These are phyloP conservation scores for Botrylloides violaceus DNA, from an alignment of 23 tunicate genomes.

Conservation along the genomic window DNA sequence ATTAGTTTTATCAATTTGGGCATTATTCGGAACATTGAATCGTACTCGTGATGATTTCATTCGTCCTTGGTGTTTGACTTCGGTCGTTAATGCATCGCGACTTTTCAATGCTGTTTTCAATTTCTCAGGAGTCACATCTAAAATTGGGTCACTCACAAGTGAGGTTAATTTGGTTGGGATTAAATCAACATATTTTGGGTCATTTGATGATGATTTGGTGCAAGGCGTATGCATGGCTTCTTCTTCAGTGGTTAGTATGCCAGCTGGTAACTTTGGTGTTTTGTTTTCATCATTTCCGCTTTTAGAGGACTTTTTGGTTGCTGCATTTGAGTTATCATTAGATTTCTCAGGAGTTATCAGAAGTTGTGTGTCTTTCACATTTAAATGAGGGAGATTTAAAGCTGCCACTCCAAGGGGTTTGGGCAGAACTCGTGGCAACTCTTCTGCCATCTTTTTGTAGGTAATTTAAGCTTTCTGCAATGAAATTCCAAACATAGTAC, in stretches of 20 bases:
- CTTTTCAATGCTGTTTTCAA: background rate
- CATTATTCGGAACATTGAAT: conserved; percentile 45
- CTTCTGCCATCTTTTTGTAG: background rate
- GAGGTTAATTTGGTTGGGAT: conserved; percentile 71
- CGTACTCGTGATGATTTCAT: conserved; percentile 26
- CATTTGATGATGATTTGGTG: too few relatives aligned
- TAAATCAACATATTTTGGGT: conserved; percentile 26
- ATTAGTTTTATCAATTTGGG: background rate
- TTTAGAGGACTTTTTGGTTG: background rate
- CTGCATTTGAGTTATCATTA: background rate
- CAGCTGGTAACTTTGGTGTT: background rate
- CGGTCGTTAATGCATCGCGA: background rate
- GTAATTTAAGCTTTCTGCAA: too few relatives aligned
- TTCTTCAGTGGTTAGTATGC: background rate
- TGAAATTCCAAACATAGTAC: too few relatives aligned
- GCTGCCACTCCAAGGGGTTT: background rate
- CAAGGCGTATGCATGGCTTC: background rate
- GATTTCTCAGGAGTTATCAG: conserved; percentile 16
- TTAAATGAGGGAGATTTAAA: background rate
- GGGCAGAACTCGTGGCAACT: background rate
- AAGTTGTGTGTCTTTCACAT: background rate
- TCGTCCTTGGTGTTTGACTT: background rate
- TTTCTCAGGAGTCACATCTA: conserved; percentile 73
- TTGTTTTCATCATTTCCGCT: background rate
- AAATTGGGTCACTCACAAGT: conserved; percentile 44